Conservation (phyloP, 2,113 vertebrate genomes). For the Chlorocebus sabaeus region DNA sequence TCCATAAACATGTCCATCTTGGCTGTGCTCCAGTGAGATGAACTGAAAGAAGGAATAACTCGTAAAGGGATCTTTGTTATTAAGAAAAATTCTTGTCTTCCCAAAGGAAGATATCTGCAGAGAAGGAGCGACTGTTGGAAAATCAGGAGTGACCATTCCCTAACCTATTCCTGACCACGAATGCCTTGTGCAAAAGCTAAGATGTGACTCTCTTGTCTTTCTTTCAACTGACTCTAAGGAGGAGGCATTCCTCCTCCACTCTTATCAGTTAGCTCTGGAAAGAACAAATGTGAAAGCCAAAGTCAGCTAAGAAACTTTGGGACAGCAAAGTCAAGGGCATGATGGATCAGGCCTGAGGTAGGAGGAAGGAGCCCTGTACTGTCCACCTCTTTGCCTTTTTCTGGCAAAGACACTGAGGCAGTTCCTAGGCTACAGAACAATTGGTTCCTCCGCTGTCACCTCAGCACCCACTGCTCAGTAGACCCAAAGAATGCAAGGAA, state of each 20-base stretch:
- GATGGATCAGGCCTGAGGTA: constrained; percentile 66
- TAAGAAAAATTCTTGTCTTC: constrained; percentile 49
- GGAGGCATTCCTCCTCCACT: background rate
- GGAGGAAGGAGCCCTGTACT: constrained; percentile 52
- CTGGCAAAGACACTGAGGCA: constrained; percentile 42
- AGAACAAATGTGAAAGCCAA: constrained; percentile 9
- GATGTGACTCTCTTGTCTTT: constrained; percentile 68
- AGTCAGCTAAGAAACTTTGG: constrained; percentile 58
- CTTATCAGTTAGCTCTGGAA: constrained; percentile 16
- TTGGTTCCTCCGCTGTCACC: background rate
- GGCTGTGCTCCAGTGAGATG: constrained; percentile 34
- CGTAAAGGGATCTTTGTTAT: constrained; percentile 12
- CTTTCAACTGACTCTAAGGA: constrained; percentile 25
- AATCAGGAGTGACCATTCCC: constrained; percentile 57
- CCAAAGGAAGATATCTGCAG: constrained; percentile 20
- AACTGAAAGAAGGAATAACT: constrained; percentile 31
- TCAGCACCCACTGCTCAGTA: constrained; percentile 42
- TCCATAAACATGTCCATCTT: constrained; percentile 33
- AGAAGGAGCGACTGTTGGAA: constrained; percentile 52
- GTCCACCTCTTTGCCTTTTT: constrained; percentile 22
- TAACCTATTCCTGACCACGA: constrained; percentile 59
- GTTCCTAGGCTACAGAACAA: background rate
- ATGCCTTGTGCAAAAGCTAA: constrained; percentile 65
- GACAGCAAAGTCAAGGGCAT: constrained; percentile 56
- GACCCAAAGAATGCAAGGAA: constrained; percentile 44